These are phyloP conservation scores for Spermophilus dauricus DNA, from an alignment of 2,113 vertebrate species.

Conservation along the genomic window DNA sequence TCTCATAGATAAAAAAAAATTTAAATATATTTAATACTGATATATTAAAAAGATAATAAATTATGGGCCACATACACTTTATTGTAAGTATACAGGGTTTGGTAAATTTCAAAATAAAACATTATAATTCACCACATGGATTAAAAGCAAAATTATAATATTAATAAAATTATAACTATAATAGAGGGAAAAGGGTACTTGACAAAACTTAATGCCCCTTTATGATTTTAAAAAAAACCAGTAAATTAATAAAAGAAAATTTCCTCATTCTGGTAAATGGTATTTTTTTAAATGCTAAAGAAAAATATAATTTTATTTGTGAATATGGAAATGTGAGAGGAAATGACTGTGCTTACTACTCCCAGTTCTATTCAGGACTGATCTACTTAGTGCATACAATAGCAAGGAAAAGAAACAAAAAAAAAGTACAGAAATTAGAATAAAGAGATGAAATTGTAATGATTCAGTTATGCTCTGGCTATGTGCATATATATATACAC, in stretches of 20 bases:
- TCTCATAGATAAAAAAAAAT: neutral
- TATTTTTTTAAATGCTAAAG: constrained; percentile 35
- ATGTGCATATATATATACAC: no score
- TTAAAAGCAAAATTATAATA: neutral
- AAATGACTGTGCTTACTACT: neutral
- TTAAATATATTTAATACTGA: neutral
- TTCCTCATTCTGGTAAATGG: neutral
- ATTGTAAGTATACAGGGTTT: neutral
- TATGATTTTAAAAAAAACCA: neutral
- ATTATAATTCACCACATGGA: neutral
- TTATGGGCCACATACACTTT: neutral
- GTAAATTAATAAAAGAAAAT: neutral
- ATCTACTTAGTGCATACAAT: neutral
- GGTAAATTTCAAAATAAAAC: neutral
- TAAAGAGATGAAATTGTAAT: neutral
- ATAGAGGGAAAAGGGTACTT: neutral
- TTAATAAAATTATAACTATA: neutral
- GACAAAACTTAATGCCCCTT: neutral
- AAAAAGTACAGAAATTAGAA: neutral
- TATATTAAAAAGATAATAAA: neutral
- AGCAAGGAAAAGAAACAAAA: neutral
- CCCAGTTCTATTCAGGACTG: neutral
- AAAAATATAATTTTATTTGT: constrained; percentile 9
- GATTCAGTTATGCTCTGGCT: neutral
- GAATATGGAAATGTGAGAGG: neutral